A percentile compares a stretch with the other conserved stretches of the same genome.
Evolutionary conservation across 2,888 invertebrate species (phyloP).

Genomic region (Lymantria monacha): DNA sequence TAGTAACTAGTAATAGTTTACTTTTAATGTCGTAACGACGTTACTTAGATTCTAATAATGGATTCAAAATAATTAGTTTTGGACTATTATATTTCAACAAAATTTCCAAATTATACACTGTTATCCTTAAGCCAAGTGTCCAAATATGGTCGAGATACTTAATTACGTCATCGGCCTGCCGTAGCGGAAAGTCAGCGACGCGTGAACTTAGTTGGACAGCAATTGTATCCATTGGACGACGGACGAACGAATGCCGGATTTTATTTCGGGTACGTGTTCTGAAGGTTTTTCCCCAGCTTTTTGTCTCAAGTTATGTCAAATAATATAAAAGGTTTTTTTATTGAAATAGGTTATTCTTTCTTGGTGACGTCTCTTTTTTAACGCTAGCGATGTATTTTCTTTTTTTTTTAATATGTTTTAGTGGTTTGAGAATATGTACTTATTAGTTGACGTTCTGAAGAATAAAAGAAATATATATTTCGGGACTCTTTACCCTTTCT

Average conservation of each 20-base stretch:
- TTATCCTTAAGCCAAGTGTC: constrained; percentile 17
- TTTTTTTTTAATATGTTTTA: not conserved
- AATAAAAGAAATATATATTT: no score
- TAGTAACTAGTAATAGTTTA: no score
- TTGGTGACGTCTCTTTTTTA: not conserved
- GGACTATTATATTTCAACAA: no score
- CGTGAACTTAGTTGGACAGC: constrained; percentile 35
- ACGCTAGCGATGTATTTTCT: not conserved
- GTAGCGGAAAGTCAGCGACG: constrained; percentile 36
- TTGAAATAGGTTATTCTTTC: constrained; percentile 37
- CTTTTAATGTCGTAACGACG: no score
- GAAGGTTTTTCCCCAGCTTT: constrained; percentile 32
- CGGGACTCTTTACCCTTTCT: no score
- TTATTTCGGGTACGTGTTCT: constrained; percentile 42
- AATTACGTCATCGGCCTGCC: constrained; percentile 37
- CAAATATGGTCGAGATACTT: constrained; percentile 34
- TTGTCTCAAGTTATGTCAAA: constrained; percentile 24
- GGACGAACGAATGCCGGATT: constrained; percentile 36
- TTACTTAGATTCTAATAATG: no score
- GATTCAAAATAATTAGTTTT: no score
- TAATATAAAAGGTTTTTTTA: constrained; percentile 38
- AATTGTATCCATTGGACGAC: constrained; percentile 34
- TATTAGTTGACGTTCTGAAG: no score
- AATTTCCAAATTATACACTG: constrained; percentile 24
- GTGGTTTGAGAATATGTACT: no score